Evolutionary conservation across 2,113 vertebrate species (phyloP).

Genomic region (Sminthopsis crassicaudata): DNA sequence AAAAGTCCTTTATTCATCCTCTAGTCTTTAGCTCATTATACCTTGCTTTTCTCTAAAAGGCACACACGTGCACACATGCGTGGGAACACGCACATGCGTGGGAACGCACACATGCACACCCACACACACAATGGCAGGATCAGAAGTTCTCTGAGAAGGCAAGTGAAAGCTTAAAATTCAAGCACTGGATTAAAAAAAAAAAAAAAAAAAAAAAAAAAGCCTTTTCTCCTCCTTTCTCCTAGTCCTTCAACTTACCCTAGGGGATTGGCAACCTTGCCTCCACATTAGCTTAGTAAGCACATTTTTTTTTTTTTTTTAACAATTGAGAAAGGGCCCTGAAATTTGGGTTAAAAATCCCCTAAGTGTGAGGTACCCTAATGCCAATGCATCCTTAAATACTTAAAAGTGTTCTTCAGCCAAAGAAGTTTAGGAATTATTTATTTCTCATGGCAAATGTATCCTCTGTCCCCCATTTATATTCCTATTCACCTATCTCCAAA

Average conservation of each 20-base stretch:
- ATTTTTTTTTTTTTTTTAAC: background rate
- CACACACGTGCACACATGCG: too few species aligned
- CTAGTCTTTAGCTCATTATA: too few species aligned
- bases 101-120: too few species aligned
- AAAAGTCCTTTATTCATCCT: too few species aligned
- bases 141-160: background rate
- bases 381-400: background rate
- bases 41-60: too few species aligned
- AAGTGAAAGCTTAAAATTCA: background rate
- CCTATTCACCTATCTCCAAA: background rate
- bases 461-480: background rate
- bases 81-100: too few species aligned
- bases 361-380: background rate
- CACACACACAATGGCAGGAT: too few species aligned
- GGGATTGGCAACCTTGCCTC: background rate
- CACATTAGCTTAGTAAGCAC: background rate
- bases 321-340: background rate
- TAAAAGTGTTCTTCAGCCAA: background rate
- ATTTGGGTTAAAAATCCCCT: background rate
- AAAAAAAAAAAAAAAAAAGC: background rate
- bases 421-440: background rate
- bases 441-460: background rate
- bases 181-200: background rate
- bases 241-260: background rate
- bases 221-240: too few species aligned